Evolutionary conservation across 2,797 vertebrate species (phyloP), one percentile per base, ranked within the genome.

Genomic region (Leptodactylus fallax): DNA sequence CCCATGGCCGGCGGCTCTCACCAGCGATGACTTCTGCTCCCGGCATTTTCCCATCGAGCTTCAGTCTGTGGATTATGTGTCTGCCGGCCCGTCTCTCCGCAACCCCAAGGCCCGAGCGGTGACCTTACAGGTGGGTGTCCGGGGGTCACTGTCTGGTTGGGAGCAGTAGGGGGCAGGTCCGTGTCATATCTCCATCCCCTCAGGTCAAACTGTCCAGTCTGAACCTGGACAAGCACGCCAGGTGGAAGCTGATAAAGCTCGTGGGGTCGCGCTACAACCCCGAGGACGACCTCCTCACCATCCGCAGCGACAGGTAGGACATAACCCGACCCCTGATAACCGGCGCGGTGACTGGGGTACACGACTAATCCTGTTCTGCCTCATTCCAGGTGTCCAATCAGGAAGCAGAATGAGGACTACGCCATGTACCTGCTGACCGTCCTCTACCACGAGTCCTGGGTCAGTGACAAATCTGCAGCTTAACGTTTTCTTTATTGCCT

Each of bases 361-460:
- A 16, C 36, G 5, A 2, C 72, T 76, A 19, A 27, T 21, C 23
- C 9, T 6, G n/a, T 12, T 83, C 19, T 72, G 49, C 49, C 88
- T 45, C 92, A 78, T 93, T 92, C 69, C 87, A 99, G 98, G 88
- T 99, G 98, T 90, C 98, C 98, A 0, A 89, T 99, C 84, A 96
- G 94, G 91, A 94, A 94, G 87, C 98, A 99, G 96, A 99, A 99
- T 90, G 93, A 94, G 25, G 96, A 99, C 91, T 97, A 99, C 2
- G 95, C 96, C 87, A 91, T 97, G 91, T 99, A 99, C 91, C 96
- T 99, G 65, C 96, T 99, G 14, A 99, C 98, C 2, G 98, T 98
- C 88, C 93, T 99, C 49, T 99, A 97, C 93, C 98, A 99, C 2
- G 98, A 99, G 90, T 98, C 98, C 10, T 99, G 98, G 97, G 98